These are phyloP conservation scores for Melanotaenia duboulayi DNA, from an alignment of 2,113 vertebrate species.

Conservation along the genomic window DNA sequence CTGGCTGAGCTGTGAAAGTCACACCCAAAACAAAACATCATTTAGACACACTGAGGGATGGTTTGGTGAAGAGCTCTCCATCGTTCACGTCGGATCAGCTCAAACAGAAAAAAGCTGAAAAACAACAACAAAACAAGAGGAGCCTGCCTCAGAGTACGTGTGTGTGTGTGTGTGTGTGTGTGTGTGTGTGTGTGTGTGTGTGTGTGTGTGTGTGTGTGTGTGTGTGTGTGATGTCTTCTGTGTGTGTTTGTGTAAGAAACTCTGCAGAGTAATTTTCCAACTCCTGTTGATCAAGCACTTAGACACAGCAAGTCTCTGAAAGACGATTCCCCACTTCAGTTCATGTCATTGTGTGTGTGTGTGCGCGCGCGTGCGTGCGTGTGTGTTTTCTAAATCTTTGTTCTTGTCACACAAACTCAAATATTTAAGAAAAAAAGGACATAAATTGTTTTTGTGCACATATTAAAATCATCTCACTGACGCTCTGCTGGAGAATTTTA, in stretches of 20 bases:
- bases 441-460: too few relatives aligned
- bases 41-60: constrained; percentile 47
- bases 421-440: background rate
- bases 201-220: constrained; percentile 9
- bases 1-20: constrained; percentile 20
- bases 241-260: constrained; percentile 35
- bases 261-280: constrained; percentile 62
- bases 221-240: background rate
- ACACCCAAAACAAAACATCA: constrained; percentile 42
- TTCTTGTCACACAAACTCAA: rapidly evolving
- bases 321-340: constrained; percentile 50
- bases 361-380: too few relatives aligned
- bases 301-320: constrained; percentile 24
- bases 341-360: too few relatives aligned
- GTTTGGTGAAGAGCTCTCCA: constrained; percentile 37
- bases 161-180: constrained; percentile 14
- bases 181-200: constrained; percentile 30
- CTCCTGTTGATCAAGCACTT: constrained; percentile 60
- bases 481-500: too few relatives aligned
- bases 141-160: background rate
- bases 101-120: too few relatives aligned
- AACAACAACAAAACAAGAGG: constrained; percentile 43
- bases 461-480: too few relatives aligned
- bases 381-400: constrained; percentile 4
- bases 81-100: constrained; percentile 23